Conservation (phyloP, 2,797 vertebrate genomes). For the Sitta carolinensis region DNA sequence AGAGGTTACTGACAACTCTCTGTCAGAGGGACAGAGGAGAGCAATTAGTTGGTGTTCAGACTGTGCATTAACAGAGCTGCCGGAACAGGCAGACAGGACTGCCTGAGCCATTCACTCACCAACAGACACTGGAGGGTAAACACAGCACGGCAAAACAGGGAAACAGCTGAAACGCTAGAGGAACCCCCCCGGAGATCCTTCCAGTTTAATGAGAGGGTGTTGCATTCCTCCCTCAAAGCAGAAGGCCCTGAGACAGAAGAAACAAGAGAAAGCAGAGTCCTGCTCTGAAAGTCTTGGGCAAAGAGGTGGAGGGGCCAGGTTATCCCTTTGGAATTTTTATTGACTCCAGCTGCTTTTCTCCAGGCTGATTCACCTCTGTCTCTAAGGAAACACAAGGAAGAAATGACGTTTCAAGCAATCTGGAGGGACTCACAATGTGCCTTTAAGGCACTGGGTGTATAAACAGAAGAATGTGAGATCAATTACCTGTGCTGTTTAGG, state of each 20-base stretch:
- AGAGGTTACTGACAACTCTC: not conserved
- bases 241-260: not conserved
- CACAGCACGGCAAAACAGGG: not conserved
- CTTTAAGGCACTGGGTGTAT: constrained; percentile 4
- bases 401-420: not conserved
- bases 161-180: not conserved
- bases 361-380: constrained; percentile 36
- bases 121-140: not conserved
- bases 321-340: constrained; percentile 56
- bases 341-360: constrained; percentile 45
- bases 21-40: not conserved
- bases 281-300: not conserved
- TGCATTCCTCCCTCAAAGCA: not conserved
- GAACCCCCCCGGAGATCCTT: not conserved
- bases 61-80: not conserved
- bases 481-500: constrained; percentile 24
- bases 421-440: not conserved
- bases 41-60: not conserved
- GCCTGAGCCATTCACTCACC: not conserved
- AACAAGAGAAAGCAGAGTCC: not conserved
- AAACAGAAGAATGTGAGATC: constrained; percentile 40
- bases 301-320: constrained; percentile 25
- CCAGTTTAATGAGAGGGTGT: not conserved
- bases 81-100: not conserved
- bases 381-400: constrained; percentile 5